These are phyloP conservation scores for Scaptomyza flava DNA, from an alignment of 2,888 invertebrate species.

Conservation along the genomic window DNA sequence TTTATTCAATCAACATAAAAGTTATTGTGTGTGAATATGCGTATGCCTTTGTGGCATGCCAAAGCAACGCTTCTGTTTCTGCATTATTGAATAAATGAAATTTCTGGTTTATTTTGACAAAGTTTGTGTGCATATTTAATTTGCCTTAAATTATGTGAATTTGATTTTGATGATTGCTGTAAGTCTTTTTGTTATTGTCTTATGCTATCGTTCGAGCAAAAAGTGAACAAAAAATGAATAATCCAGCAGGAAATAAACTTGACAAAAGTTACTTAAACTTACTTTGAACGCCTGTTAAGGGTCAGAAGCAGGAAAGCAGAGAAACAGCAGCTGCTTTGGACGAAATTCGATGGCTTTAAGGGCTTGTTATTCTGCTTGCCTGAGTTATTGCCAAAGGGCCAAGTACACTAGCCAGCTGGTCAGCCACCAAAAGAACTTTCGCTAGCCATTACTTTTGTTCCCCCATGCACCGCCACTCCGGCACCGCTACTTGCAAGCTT, in stretches of 20 bases:
- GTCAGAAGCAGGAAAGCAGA: conserved; percentile 30
- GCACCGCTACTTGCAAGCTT: conserved; percentile 19
- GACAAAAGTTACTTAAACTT: conserved; percentile 32
- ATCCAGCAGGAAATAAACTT: conserved; percentile 30
- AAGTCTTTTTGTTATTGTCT: conserved; percentile 50
- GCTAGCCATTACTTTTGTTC: conserved; percentile 37
- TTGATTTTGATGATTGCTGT: conserved; percentile 54
- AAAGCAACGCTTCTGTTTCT: conserved; percentile 43
- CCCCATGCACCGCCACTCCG: neutral
- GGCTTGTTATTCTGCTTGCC: conserved; percentile 44
- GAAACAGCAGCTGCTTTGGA: conserved; percentile 47
- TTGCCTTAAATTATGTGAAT: conserved; percentile 63
- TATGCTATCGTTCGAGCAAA: conserved; percentile 15
- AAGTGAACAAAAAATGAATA: neutral
- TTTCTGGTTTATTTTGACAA: conserved; percentile 56
- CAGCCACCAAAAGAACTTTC: conserved; percentile 60
- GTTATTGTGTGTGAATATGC: conserved; percentile 70
- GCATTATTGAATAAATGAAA: conserved; percentile 59
- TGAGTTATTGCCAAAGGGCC: conserved; percentile 34
- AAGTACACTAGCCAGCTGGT: conserved; percentile 44
- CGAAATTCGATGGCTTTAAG: conserved; percentile 55
- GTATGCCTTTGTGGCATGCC: conserved; percentile 47
- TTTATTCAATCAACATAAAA: conserved; percentile 74
- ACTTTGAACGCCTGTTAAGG: conserved; percentile 53
- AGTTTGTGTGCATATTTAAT: conserved; percentile 60